phyloP scores from a whole-genome alignment of 2,888 invertebrate species.

The Pedicia rivosa region DNA sequence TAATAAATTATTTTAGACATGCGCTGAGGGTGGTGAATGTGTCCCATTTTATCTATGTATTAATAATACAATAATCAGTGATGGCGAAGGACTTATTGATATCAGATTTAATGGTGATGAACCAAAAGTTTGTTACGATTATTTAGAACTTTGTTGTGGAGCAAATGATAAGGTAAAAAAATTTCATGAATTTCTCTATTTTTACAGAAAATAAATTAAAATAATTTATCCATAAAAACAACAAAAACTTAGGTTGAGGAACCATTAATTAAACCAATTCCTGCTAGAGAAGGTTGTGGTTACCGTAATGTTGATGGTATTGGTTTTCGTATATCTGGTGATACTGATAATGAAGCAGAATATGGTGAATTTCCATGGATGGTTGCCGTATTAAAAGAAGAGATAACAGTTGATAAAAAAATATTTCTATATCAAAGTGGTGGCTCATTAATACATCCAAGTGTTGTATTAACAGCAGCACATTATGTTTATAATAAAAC shows the following conservation, averaged over 20 bases:
- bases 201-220: too few species aligned
- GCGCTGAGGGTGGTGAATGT: conserved; percentile 41
- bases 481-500: conserved; percentile 36
- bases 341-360: conserved; percentile 43
- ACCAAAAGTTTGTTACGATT: conserved; percentile 11
- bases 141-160: conserved; percentile 23
- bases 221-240: too few species aligned
- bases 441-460: conserved; percentile 57
- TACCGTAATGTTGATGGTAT: conserved; percentile 52
- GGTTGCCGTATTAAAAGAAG: conserved; percentile 48
- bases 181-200: too few species aligned
- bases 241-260: too few species aligned
- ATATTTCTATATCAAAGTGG: conserved; percentile 57
- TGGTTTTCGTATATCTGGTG: conserved; percentile 48
- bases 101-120: conserved; percentile 40
- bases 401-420: conserved; percentile 30
- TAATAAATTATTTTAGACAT: not conserved
- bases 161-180: conserved; percentile 16
- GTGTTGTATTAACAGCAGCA: conserved; percentile 60
- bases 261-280: conserved; percentile 21
- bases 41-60: conserved; percentile 64
- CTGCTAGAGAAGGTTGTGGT: conserved; percentile 39
- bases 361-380: conserved; percentile 78
- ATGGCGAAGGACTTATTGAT: conserved; percentile 59
- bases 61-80: conserved; percentile 46